Conservation (phyloP, 2,113 vertebrate genomes). For the Microtus richardsoni region DNA sequence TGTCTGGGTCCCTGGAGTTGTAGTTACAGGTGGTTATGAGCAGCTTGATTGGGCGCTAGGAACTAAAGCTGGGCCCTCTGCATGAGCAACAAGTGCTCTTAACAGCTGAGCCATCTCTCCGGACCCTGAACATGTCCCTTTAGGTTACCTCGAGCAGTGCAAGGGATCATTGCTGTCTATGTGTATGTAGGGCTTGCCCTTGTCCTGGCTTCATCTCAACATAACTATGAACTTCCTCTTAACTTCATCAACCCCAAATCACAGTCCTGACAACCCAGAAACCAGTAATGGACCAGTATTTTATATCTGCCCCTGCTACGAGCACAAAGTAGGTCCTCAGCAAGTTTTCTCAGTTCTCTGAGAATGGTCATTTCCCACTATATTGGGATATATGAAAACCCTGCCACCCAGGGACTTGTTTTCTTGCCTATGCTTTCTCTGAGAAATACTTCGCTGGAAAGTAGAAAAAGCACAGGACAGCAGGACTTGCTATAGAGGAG, state of each 20-base stretch:
- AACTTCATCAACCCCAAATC: background rate
- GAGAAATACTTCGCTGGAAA: conserved; percentile 1
- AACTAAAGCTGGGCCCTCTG: background rate
- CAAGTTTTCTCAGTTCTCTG: background rate
- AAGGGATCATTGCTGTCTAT: background rate
- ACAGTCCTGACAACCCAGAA: background rate
- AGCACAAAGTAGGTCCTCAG: background rate
- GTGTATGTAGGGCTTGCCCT: background rate
- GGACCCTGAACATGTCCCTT: background rate
- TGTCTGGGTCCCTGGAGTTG: too few relatives aligned
- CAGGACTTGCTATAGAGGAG: background rate
- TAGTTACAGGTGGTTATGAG: background rate
- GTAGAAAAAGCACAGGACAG: background rate
- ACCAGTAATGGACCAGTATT: background rate
- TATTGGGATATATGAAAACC: background rate
- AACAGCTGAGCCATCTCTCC: background rate
- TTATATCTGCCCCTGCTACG: background rate
- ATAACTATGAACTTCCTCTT: conserved; percentile 20
- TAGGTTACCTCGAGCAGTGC: background rate
- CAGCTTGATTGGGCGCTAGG: background rate
- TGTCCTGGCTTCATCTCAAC: background rate
- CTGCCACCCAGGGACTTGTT: background rate
- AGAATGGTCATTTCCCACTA: background rate
- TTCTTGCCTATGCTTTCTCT: background rate
- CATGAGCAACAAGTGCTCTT: background rate